Evolutionary conservation across 92 coral and sea anemone genomes (phyloP), one percentile per base, ranked within the genome.

Genomic region (Plumapathes pennacea): DNA sequence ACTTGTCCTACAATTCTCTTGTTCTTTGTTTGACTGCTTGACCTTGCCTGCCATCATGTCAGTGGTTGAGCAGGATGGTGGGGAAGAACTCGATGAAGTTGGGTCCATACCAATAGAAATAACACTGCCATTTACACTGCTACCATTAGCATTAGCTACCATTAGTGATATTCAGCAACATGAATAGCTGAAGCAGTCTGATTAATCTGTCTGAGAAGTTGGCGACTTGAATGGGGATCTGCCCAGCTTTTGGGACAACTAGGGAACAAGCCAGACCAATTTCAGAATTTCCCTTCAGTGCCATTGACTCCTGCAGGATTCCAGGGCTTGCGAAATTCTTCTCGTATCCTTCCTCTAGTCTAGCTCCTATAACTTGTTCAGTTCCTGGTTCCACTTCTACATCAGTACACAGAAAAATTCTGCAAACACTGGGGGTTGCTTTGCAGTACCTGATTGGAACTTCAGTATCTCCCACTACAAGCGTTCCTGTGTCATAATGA

Each of bases 401-500:
- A 10, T 21, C 49, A 23, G 15, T 4, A 48, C 34, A 15, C 33
- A 27, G 20, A 30, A 2, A 24, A 28, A 53, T 15, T 53, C 54
- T 38, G 26, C 39, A 64, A 19, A 43, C 67, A 39, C 36, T 38
- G 13, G 57, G 76, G 18, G 36, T 42, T 10, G 31, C 31, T 48
- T 53, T 46, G 15, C 40, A 31, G 39, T 51, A 67, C 13, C 62
- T 57, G 25, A 62, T 46, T 34, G 80, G 73, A 10, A 78, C 38
- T 27, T 79, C 71, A 54, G 49, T 20, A 38, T 51, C 70, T 40
- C 30, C 32, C 11, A 67, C 38, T n/a, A 34, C 46, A 32, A 77
- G 33, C 9, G 69, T 65, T 30, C 72, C 73, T 3, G 59, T 31
- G 43, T 66, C 82, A 66, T 74, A 74, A 43, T 51, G 39, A 31